These are phyloP conservation scores for Cheilosia variabilis DNA, from an alignment of 2,888 invertebrate species.

Conservation along the genomic window DNA sequence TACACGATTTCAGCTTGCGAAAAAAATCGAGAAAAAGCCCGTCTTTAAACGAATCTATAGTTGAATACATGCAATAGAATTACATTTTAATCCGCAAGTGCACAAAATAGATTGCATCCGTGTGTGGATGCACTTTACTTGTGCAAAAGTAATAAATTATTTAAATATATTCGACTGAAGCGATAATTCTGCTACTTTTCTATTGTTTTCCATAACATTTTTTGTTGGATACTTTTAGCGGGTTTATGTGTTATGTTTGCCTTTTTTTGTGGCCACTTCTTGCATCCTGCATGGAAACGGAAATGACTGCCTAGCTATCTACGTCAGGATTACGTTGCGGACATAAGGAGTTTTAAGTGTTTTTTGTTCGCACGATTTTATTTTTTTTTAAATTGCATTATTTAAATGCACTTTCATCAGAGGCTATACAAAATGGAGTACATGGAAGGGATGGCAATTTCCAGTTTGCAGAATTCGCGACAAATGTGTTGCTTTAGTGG, in stretches of 20 bases:
- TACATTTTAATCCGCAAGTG: constrained; percentile 1
- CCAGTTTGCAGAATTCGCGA: constrained; percentile 3
- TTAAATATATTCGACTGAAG: constrained; percentile 51
- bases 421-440: neutral
- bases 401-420: constrained; percentile 32
- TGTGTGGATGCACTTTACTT: constrained; percentile 19
- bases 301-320: constrained; percentile 14
- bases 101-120: neutral
- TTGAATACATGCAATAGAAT: constrained; percentile 15
- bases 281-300: constrained; percentile 14
- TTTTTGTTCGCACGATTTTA: neutral
- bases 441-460: constrained; percentile 10
- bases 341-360: neutral
- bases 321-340: neutral
- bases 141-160: constrained; percentile 46
- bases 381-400: constrained; percentile 14
- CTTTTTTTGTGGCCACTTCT: constrained; percentile 3
- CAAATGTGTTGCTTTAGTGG: constrained; percentile 22
- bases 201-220: constrained; percentile 22
- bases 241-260: neutral
- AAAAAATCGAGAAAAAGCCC: neutral
- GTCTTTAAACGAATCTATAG: constrained; percentile 19
- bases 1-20: neutral
- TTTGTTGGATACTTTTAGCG: constrained; percentile 28
- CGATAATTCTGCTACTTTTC: constrained; percentile 49